Percentiles rank a stretch among this genome's conserved stretches.
Evolutionary conservation across 1,140 invertebrate genomes (phyloP).

Genomic region (Drosophila miranda): DNA sequence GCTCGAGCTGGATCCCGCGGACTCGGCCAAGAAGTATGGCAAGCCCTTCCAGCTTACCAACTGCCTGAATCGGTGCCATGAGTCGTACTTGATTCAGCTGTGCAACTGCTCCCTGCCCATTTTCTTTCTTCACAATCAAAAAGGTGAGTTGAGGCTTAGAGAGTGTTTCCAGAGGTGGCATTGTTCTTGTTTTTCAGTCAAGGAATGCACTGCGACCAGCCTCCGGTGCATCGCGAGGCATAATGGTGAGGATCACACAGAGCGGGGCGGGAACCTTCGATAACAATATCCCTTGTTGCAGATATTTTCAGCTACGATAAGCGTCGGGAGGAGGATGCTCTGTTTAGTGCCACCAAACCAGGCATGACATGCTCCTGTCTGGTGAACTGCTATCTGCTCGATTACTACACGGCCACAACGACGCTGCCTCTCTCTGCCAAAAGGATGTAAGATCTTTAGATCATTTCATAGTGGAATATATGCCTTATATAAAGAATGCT

Average conservation of each 20-base stretch:
- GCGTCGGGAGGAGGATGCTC: constrained; percentile 63
- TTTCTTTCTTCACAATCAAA: constrained; percentile 58
- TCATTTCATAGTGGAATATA: no score
- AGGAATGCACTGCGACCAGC: constrained; percentile 50
- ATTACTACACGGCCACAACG: constrained; percentile 67
- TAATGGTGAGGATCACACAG: constrained; percentile 49
- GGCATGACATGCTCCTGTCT: constrained; percentile 73
- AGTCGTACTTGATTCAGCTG: constrained; percentile 61
- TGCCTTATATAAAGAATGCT: background rate
- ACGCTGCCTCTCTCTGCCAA: constrained; percentile 52
- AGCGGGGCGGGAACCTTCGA: constrained; percentile 1
- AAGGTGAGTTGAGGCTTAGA: constrained; percentile 26
- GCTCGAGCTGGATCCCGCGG: constrained; percentile 45
- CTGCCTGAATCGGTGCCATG: constrained; percentile 66
- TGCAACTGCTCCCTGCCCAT: constrained; percentile 71
- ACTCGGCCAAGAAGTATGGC: constrained; percentile 30
- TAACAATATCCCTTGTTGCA: constrained; percentile 17
- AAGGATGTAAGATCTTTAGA: constrained; percentile 15
- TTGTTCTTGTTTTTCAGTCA: constrained; percentile 29
- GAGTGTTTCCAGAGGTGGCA: background rate
- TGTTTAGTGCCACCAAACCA: constrained; percentile 67
- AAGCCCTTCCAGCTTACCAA: constrained; percentile 50
- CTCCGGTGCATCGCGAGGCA: constrained; percentile 66
- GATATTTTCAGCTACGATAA: constrained; percentile 77
- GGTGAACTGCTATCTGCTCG: constrained; percentile 65